Percentiles rank a stretch among this genome's conserved stretches.
Evolutionary conservation across 1,140 invertebrate genomes (phyloP).

Genomic region (Bombyx mandarina): DNA sequence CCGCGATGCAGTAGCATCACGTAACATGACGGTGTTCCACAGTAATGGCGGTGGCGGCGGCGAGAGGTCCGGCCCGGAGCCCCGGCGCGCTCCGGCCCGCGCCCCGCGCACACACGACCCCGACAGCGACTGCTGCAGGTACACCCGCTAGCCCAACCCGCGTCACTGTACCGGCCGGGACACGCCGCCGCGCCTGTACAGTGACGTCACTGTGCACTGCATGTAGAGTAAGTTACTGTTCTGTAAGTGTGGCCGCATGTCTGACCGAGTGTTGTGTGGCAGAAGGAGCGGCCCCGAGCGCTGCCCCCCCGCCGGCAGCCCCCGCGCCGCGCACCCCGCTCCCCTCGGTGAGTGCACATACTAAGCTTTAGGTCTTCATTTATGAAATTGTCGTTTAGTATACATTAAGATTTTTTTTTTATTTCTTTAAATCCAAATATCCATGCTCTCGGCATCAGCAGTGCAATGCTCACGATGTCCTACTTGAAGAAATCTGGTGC

Average conservation of each 20-base stretch:
- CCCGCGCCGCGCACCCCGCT: constrained; percentile 14
- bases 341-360: not conserved
- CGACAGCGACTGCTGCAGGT: too few species aligned
- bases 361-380: too few species aligned
- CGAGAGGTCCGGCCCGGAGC: constrained; percentile 12
- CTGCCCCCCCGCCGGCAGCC: constrained; percentile 27
- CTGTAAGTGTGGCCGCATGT: not conserved
- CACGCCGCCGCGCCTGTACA: not conserved
- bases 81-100: constrained; percentile 1
- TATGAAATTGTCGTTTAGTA: too few species aligned
- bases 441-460: too few species aligned
- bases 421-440: too few species aligned
- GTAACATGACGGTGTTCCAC: not conserved
- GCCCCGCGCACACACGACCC: too few species aligned
- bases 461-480: too few species aligned
- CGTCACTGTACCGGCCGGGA: too few species aligned
- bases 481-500: too few species aligned
- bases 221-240: not conserved
- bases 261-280: not conserved
- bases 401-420: too few species aligned
- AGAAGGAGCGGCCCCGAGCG: constrained; percentile 9
- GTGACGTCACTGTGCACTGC: not conserved
- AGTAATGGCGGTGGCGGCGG: constrained; percentile 8
- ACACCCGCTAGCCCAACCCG: too few species aligned
- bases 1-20: too few species aligned